Conservation (phyloP, 2,888 invertebrate genomes). For the Acanthosepion pharaonis region DNA sequence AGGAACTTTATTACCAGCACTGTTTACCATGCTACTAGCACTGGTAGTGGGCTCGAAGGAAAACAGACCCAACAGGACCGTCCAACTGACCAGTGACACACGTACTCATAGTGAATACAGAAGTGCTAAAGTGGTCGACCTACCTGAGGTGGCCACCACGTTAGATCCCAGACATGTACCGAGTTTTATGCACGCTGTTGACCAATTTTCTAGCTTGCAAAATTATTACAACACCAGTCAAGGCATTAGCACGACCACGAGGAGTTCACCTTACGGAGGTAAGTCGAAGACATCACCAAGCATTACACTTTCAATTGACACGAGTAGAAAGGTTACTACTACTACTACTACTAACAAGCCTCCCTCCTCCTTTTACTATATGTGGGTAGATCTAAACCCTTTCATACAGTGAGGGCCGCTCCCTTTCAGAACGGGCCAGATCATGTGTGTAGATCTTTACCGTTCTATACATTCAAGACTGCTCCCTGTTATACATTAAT, state of each 20-base stretch:
- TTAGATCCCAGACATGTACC: not conserved
- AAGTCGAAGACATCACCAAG: not conserved
- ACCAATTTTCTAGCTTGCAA: not conserved
- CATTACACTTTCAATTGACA: not conserved
- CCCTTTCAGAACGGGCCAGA: not conserved
- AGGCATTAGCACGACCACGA: not conserved
- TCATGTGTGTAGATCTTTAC: not conserved
- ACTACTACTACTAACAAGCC: conserved; percentile 33
- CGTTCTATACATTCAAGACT: not conserved
- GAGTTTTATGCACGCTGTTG: not conserved
- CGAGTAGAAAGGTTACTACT: not conserved
- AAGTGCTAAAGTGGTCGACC: not conserved
- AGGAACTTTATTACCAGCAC: conserved; percentile 44
- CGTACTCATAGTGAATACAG: not conserved
- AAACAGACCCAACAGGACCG: not conserved
- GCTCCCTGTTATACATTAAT: not conserved
- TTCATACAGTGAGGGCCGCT: conserved; percentile 8
- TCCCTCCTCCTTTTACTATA: not conserved
- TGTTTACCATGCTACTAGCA: conserved; percentile 44
- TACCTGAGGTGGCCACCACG: conserved; percentile 24
- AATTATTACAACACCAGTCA: not conserved
- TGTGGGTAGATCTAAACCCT: not conserved
- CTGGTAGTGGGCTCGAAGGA: conserved; percentile 37
- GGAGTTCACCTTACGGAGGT: conserved; percentile 39
- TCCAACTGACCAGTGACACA: conserved; percentile 36